Percentiles rank a stretch among this genome's conserved stretches.
These are phyloP conservation scores for Eucera pruinosa DNA, from an alignment of 2,888 invertebrate species.

Conservation along the genomic window DNA sequence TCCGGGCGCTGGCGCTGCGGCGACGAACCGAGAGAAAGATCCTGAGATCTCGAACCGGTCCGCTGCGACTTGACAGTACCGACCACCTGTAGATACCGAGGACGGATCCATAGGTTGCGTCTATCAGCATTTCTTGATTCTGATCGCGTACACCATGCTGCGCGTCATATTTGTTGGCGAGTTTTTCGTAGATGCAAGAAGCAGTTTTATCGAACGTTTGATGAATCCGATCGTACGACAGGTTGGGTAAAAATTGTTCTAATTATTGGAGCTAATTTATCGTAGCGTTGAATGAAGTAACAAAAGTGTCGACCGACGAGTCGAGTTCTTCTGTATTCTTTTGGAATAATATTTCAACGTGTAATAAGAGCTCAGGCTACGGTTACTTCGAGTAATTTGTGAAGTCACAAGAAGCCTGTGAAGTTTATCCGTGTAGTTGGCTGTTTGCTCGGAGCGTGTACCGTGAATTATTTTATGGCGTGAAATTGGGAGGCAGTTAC, in stretches of 20 bases:
- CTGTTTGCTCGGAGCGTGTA: no score
- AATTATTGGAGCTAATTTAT: slow-evolving; percentile 10
- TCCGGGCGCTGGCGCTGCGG: slow-evolving; percentile 1
- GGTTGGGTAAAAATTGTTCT: not conserved
- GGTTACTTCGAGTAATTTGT: not conserved
- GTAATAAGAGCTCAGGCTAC: not conserved
- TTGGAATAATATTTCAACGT: no score
- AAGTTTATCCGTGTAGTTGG: no score
- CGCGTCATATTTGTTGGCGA: slow-evolving; percentile 35
- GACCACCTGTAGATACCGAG: slow-evolving; percentile 68
- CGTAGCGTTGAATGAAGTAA: no score
- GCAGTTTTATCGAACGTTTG: not conserved
- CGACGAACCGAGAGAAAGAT: slow-evolving; percentile 45
- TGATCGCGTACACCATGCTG: slow-evolving; percentile 35
- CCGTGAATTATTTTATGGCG: slow-evolving; percentile 5
- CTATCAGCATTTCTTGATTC: slow-evolving; percentile 61
- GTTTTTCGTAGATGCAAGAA: not conserved
- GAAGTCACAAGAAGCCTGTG: no score
- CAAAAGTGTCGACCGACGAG: no score
- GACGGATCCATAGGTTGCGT: slow-evolving; percentile 51
- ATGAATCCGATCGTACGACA: not conserved
- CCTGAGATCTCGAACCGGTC: slow-evolving; percentile 68
- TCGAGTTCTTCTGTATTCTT: no score
- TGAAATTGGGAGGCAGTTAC: slow-evolving; percentile 10
- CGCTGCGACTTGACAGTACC: slow-evolving; percentile 55